These are phyloP conservation scores for Ephydatia muelleri DNA, from an alignment of 37 sponge, comb jelly and placozoan genomes.

Conservation along the genomic window DNA sequence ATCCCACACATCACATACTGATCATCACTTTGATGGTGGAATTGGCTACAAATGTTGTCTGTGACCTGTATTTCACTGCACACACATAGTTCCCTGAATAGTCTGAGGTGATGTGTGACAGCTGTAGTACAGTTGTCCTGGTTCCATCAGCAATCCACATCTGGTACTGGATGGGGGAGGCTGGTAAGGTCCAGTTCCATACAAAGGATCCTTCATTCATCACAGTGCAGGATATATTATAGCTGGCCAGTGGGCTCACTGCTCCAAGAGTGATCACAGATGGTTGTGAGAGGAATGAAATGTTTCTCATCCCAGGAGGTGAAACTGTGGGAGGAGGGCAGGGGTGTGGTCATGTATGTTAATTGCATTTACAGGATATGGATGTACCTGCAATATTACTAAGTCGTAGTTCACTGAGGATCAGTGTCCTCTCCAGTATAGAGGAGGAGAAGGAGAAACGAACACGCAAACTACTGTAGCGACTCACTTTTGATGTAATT, in stretches of 20 bases:
- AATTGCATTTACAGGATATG: background rate
- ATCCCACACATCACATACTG: background rate
- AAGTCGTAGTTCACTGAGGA: conserved; percentile 53
- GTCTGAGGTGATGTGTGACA: background rate
- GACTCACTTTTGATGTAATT: background rate
- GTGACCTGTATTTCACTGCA: background rate
- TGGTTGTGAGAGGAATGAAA: background rate
- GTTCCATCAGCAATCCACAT: conserved; percentile 29
- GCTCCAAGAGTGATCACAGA: background rate
- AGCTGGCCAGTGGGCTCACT: background rate
- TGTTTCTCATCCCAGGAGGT: background rate
- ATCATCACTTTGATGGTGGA: background rate
- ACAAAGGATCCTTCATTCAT: conserved; percentile 36
- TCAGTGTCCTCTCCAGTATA: background rate
- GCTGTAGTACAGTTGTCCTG: conserved; percentile 31
- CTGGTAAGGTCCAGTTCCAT: conserved; percentile 39
- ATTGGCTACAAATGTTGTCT: background rate
- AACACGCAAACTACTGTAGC: background rate
- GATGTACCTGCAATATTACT: conserved; percentile 3
- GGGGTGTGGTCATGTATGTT: background rate
- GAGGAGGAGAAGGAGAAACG: conserved; percentile 15
- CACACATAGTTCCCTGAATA: conserved; percentile 9
- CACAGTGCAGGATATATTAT: conserved; percentile 54
- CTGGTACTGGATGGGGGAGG: background rate
- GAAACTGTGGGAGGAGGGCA: background rate